Evolutionary conservation across 2,113 vertebrate species (phyloP).

Genomic region (Callithrix jacchus): DNA sequence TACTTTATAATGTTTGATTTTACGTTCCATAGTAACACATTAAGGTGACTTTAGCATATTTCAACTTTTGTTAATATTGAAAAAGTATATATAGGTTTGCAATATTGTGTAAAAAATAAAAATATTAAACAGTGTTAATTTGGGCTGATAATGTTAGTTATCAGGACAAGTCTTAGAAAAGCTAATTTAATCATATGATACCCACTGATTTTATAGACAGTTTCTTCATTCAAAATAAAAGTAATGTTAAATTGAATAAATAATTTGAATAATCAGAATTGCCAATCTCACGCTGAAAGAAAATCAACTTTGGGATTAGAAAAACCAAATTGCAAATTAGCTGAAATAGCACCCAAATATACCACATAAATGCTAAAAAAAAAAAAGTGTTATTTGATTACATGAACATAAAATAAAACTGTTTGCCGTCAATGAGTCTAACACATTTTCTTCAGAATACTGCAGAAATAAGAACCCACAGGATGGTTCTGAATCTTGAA

Average conservation of each 20-base stretch:
- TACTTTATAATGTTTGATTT: background rate
- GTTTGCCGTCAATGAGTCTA: background rate
- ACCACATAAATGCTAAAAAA: background rate
- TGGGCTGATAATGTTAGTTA: constrained; percentile 17
- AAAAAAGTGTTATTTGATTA: background rate
- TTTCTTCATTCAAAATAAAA: constrained; percentile 7
- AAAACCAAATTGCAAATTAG: background rate
- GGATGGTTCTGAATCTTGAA: background rate
- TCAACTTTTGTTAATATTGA: background rate
- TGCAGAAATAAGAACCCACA: background rate
- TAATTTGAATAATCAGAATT: constrained; percentile 29
- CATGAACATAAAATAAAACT: background rate
- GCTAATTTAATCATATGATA: constrained; percentile 10
- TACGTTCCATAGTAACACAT: background rate
- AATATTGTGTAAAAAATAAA: background rate
- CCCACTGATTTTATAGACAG: background rate
- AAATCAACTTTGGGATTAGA: constrained; percentile 28
- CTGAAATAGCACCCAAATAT: background rate
- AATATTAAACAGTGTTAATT: background rate
- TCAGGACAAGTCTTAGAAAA: background rate
- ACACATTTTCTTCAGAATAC: background rate
- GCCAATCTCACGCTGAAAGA: background rate
- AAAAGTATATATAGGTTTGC: background rate
- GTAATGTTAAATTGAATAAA: constrained; percentile 21
- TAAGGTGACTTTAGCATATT: background rate